Conservation (phyloP, 2,797 vertebrate genomes). For the Hylomyscus alleni region DNA sequence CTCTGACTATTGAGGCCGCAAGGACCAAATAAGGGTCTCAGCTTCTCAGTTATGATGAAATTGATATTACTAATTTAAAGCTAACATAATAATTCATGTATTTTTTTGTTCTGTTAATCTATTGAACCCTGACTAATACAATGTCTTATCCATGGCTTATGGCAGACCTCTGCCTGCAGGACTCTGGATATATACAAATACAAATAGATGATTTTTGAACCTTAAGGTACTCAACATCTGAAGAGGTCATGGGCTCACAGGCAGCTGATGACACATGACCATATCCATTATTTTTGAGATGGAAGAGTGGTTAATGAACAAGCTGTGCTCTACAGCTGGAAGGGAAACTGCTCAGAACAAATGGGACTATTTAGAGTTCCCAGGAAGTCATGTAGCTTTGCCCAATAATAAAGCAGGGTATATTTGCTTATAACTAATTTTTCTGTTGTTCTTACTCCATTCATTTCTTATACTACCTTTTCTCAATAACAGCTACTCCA, state of each 20-base stretch:
- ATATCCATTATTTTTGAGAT: not conserved
- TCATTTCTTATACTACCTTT: rapidly evolving
- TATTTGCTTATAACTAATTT: not conserved
- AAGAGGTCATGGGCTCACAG: not conserved
- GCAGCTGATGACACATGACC: not conserved
- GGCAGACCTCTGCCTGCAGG: not conserved
- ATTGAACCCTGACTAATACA: not conserved
- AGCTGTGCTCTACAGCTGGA: not conserved
- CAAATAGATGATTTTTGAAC: not conserved
- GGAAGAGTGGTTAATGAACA: not conserved
- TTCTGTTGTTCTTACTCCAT: not conserved
- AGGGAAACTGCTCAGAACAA: not conserved
- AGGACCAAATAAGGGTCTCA: not conserved
- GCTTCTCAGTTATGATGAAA: not conserved
- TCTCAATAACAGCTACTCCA: not conserved
- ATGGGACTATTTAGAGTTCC: not conserved
- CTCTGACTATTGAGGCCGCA: not conserved
- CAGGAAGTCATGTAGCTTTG: not conserved
- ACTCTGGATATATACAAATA: not conserved
- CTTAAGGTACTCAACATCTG: not conserved
- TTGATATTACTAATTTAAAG: not conserved
- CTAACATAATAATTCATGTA: not conserved
- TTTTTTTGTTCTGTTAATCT: not conserved
- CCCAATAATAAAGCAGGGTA: not conserved
- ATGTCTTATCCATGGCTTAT: not conserved